Base-by-base conservation (phyloP, 2,113 vertebrate genomes). In the Leptobrachium ailaonicum region DNA sequence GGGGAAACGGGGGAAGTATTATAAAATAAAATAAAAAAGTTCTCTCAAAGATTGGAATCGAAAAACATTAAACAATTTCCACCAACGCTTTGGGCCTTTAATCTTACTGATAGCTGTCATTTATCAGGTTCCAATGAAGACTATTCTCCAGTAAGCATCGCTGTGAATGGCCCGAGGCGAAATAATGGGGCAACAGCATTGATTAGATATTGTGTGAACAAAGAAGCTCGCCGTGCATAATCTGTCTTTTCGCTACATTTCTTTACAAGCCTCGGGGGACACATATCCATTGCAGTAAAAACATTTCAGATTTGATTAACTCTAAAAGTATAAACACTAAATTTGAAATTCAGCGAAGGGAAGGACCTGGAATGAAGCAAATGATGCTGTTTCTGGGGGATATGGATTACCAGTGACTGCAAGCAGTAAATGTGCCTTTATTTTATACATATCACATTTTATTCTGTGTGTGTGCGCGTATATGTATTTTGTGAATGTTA, bases 91-190 rank as follows among this genome's bases (percentile, higher is more conserved):
- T 60, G 71, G 58, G 71, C 10, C 77, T 62, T 74, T 80, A 73
- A 80, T 80, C 78, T 74, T 41, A 6, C 62, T 74, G 71, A 80
- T 80, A 80, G 78, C 71, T 74, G 78, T 74, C 78, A 80, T 80
- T 80, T 80, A 80, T 80, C 78, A 80, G 71, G 64, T 60, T 73
- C 78, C 71, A 80, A 74, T 69, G 78, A 80, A 80, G 78, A 80
- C 71, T 80, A 73, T 80, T 80, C 66, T 56, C 62, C 70, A 64
- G 50, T 41, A 74, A 80, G 71, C 71, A 74, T 80, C 71, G 58
- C 78, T 74, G 63, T 43, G 53, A 74, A 74, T 53, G 74, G 71
- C 78, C 71, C 45, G 62, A 74, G 78, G 78, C 78, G 68, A 67
- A 80, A 68, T 58, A 80, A 74, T 58, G 66, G 78, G 78, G 78